Base-by-base conservation (phyloP, 2,113 vertebrate species). In the Gallinago undulata region DNA sequence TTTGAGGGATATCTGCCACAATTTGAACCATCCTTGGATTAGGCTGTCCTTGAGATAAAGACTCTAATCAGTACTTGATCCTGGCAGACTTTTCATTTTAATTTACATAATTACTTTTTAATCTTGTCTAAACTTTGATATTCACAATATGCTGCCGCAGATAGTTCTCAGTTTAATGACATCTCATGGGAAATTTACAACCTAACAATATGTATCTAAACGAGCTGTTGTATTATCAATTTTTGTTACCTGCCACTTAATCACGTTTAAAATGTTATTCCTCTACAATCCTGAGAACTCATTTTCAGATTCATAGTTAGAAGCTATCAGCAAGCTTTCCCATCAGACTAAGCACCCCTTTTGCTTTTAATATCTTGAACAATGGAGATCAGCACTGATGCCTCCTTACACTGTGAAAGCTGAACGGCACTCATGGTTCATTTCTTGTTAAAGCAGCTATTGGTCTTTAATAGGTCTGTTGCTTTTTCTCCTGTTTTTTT, bases 111-210 rank as follows among this genome's bases (percentile, higher is more conserved):
- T 76, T 82, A 64, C 24, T 83, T 83, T 85, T 76, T 67, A 79
- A 82, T 62, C 50, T 87, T 84, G 47, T 75, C 31, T 87, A 63
- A 89, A 75, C 41, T 84, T 90, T 94, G 56, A 72, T 87, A 92
- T 21, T 69, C 31, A 45, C 33, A 84, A 70, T 45, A 59, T 16
- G 51, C 51, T 90, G 66, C 70, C 50, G 48, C 56, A 84, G 63
- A 51, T 69, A 59, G 45, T 62, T 82, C 25, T 78, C 73, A 87
- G 37, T 84, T 78, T 78, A 87, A 81, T 63, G 24, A 53, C 10
- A 41, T 70, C 50, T 74, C 16, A 3, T 66, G 64, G 55, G 64
- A 87, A 87, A 87, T 82, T 24, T 39, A 66, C 37, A 82, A 35
- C n/a, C 11, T 66, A 81, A 33, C 39, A 39, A n/a, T 57, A 55